Percentiles rank a stretch among this genome's conserved stretches.
These are phyloP conservation scores for Phytoseiulus persimilis DNA, from an alignment of 2,888 invertebrate species.

Conservation along the genomic window DNA sequence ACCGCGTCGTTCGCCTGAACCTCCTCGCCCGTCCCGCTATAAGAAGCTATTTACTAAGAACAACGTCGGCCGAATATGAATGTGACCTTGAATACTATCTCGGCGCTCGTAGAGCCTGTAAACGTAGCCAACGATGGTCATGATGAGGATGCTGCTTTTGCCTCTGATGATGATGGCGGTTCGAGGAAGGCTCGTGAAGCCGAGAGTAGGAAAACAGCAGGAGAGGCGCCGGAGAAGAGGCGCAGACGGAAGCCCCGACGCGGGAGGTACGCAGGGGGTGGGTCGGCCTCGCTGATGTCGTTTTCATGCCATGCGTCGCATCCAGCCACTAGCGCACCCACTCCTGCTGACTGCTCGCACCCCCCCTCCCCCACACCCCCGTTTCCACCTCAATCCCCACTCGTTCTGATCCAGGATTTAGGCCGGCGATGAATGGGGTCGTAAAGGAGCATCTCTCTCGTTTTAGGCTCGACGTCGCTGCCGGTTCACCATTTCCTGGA, in stretches of 20 bases:
- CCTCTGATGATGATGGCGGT: neutral
- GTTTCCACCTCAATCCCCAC: neutral
- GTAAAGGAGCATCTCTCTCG: neutral
- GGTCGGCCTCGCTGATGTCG: neutral
- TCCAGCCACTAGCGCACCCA: neutral
- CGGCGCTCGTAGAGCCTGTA: neutral
- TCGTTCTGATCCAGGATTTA: neutral
- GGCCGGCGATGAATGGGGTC: slow-evolving; percentile 5
- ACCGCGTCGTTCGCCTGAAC: neutral
- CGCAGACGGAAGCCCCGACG: no score
- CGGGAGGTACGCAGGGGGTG: neutral
- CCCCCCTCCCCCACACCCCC: neutral
- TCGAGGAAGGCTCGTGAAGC: neutral
- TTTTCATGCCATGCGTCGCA: neutral
- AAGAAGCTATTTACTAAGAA: neutral
- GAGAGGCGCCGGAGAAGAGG: neutral
- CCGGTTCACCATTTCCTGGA: neutral
- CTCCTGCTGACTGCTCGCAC: neutral
- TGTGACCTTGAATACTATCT: neutral
- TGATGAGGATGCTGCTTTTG: neutral
- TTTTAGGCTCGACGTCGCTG: neutral
- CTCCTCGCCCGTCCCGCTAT: neutral
- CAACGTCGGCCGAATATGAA: neutral
- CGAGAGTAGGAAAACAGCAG: neutral
- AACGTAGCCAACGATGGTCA: neutral